Conservation (phyloP, 2,888 invertebrate genomes). For the Calephelis perditalis region DNA sequence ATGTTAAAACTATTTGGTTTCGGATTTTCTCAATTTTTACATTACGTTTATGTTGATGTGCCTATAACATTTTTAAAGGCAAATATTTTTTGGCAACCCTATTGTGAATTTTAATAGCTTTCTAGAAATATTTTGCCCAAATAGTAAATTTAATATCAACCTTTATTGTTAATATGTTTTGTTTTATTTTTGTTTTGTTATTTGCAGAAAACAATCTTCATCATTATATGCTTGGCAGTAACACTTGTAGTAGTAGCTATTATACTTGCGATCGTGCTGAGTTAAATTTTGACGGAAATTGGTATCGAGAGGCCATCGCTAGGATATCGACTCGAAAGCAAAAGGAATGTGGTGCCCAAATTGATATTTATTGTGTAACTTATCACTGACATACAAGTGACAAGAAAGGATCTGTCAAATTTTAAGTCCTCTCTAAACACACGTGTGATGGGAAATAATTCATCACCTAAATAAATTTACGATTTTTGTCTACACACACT, state of each 20-base stretch:
- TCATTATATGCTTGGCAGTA: slow-evolving; percentile 89
- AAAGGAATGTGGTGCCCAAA: slow-evolving; percentile 26
- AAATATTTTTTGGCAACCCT: neutral
- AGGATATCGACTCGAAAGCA: slow-evolving; percentile 18
- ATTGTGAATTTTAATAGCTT: neutral
- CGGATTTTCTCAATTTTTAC: no score
- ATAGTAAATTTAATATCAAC: slow-evolving; percentile 2
- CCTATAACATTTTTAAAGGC: no score
- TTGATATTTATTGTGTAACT: slow-evolving; percentile 23
- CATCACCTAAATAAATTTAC: no score
- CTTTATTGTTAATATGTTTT: slow-evolving; percentile 39
- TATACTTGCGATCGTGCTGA: slow-evolving; percentile 75
- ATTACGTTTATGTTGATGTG: no score
- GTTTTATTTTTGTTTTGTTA: slow-evolving; percentile 74
- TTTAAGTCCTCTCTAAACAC: neutral
- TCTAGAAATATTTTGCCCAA: neutral
- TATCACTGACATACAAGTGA: neutral
- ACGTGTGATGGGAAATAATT: no score
- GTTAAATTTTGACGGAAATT: slow-evolving; percentile 40
- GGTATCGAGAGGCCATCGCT: slow-evolving; percentile 40
- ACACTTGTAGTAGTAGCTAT: slow-evolving; percentile 87
- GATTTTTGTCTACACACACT: no score
- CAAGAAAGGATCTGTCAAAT: neutral
- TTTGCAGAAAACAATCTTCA: slow-evolving; percentile 94
- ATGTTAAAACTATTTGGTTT: no score